Conservation (phyloP, 2,113 vertebrate genomes). For the Marmota monax region DNA sequence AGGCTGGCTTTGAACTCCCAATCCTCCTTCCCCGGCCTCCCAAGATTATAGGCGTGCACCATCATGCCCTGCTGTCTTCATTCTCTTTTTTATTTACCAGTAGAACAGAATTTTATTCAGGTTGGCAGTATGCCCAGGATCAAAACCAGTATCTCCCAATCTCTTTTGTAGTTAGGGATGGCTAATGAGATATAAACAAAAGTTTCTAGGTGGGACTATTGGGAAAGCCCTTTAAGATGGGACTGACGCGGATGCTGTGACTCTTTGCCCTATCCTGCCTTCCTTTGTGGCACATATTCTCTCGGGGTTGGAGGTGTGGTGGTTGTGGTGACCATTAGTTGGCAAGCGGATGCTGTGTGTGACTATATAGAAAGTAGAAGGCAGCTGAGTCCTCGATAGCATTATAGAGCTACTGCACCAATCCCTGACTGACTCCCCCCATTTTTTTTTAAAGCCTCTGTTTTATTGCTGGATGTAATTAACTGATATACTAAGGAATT, state of each 20-base stretch:
- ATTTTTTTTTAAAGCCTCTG: background rate
- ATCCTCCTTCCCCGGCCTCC: no score
- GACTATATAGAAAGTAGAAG: background rate
- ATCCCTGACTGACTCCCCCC: background rate
- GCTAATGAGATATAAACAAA: background rate
- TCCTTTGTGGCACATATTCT: background rate
- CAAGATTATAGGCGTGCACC: no score
- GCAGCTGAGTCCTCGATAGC: background rate
- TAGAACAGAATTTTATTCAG: constrained; percentile 13
- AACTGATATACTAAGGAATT: background rate
- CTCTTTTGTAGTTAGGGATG: background rate
- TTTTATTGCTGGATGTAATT: background rate
- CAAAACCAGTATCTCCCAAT: background rate
- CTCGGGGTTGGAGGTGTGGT: background rate
- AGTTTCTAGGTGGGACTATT: background rate
- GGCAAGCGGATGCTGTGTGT: background rate
- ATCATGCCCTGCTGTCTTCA: background rate
- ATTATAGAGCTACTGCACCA: background rate
- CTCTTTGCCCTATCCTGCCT: background rate
- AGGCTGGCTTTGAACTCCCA: no score
- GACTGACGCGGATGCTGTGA: background rate
- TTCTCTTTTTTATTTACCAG: background rate
- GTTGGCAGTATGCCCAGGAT: background rate
- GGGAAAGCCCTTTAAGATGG: background rate
- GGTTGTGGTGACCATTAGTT: background rate